Evolutionary conservation across 2,888 invertebrate species (phyloP).

Genomic region (Ormyrus labotus): DNA sequence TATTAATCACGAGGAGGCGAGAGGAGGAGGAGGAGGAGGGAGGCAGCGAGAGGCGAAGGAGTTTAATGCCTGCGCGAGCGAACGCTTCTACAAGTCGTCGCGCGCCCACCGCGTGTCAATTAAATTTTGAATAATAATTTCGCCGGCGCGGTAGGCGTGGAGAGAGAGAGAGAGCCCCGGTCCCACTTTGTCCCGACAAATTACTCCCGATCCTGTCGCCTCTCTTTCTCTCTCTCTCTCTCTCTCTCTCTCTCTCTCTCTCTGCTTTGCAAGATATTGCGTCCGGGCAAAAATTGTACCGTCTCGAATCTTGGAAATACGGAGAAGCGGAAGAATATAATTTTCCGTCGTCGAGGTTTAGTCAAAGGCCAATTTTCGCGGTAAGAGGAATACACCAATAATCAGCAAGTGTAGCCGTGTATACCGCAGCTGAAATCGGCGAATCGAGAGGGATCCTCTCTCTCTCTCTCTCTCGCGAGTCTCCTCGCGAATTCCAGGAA

Average conservation of each 20-base stretch:
- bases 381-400: too few species aligned
- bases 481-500: conserved; percentile 67
- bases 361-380: too few species aligned
- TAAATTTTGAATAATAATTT: conserved; percentile 65
- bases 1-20: conserved; percentile 49
- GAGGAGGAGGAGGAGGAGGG: not conserved
- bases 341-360: too few species aligned
- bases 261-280: conserved; percentile 16
- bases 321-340: too few species aligned
- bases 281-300: too few species aligned
- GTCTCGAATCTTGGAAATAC: too few species aligned
- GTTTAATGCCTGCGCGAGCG: conserved; percentile 13
- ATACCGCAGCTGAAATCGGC: too few species aligned
- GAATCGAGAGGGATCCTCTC: not conserved
- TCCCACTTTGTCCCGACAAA: conserved; percentile 44
- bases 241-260: not conserved
- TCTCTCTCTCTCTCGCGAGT: conserved; percentile 2
- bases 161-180: not conserved
- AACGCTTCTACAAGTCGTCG: not conserved
- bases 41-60: not conserved
- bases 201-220: conserved; percentile 26
- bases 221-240: not conserved
- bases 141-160: conserved; percentile 46
- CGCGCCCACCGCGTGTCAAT: conserved; percentile 64
- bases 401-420: too few species aligned